These are phyloP conservation scores for Labeo catla DNA, from an alignment of 2,113 vertebrate species.

Conservation along the genomic window DNA sequence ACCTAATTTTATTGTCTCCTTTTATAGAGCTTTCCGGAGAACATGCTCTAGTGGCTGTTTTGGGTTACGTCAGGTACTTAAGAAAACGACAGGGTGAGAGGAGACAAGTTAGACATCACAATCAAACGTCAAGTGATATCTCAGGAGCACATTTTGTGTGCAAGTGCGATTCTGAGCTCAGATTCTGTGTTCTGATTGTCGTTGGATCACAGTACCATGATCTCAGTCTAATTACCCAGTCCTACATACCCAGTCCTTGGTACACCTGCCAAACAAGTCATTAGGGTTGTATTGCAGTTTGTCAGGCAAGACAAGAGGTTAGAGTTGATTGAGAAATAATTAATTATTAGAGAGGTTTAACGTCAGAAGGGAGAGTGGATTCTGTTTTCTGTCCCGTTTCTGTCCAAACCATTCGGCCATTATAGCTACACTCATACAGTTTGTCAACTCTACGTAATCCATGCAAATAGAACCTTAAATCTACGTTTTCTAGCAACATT, in stretches of 20 bases:
- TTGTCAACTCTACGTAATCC: slow-evolving; percentile 41
- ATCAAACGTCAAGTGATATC: slow-evolving; percentile 39
- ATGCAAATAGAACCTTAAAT: slow-evolving; percentile 48
- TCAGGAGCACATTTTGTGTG: slow-evolving; percentile 22
- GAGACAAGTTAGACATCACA: slow-evolving; percentile 22
- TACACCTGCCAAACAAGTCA: slow-evolving; percentile 25
- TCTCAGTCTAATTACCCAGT: slow-evolving; percentile 45
- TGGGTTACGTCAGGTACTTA: slow-evolving; percentile 12
- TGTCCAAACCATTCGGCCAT: slow-evolving; percentile 17
- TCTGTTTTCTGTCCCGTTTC: slow-evolving; percentile 7
- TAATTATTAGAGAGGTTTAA: slow-evolving; percentile 24
- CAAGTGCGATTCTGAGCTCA: slow-evolving; percentile 47
- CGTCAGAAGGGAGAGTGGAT: slow-evolving; percentile 27
- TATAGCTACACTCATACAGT: slow-evolving; percentile 28
- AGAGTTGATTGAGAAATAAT: slow-evolving; percentile 44
- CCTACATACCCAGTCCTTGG: slow-evolving; percentile 34
- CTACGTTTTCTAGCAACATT: slow-evolving; percentile 44
- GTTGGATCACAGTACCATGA: slow-evolving; percentile 50
- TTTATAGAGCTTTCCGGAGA: slow-evolving; percentile 58
- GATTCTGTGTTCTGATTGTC: slow-evolving; percentile 48
- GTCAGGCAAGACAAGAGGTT: slow-evolving; percentile 44
- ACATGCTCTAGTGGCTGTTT: slow-evolving; percentile 39
- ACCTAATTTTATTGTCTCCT: slow-evolving; percentile 54
- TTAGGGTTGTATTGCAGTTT: slow-evolving; percentile 49
- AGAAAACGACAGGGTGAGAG: slow-evolving; percentile 1